phyloP scores from a whole-genome alignment of 2,797 vertebrate genomes.

The Falco rusticolus region DNA sequence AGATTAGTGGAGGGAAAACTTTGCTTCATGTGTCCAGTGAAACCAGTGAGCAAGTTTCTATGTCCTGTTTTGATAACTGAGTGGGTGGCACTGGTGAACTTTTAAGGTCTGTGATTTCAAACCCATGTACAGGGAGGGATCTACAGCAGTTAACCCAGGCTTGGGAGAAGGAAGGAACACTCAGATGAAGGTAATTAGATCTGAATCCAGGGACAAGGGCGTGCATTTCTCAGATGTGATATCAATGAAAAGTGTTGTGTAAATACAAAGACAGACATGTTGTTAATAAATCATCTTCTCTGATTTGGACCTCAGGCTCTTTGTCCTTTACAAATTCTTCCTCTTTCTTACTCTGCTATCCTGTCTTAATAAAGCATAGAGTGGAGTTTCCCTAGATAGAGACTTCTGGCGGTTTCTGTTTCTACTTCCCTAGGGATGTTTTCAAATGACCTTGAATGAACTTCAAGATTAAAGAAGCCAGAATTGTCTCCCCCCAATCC shows the following conservation, averaged over 20 bases:
- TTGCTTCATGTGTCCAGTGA: not conserved
- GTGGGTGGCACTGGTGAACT: not conserved
- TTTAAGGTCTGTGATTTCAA: not conserved
- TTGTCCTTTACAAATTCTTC: not conserved
- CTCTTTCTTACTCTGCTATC: not conserved
- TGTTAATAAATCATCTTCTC: not conserved
- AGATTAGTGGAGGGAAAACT: not conserved
- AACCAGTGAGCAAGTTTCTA: not conserved
- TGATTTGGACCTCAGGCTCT: not conserved
- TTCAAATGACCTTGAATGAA: conserved; percentile 11
- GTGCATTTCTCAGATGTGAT: not conserved
- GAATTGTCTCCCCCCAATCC: not conserved
- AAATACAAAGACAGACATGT: not conserved
- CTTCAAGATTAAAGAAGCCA: conserved; percentile 25
- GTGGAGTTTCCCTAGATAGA: not conserved
- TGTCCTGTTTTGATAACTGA: not conserved
- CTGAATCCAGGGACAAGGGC: not conserved
- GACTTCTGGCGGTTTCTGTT: not conserved
- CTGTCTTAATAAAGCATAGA: not conserved
- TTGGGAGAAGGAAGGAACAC: not conserved
- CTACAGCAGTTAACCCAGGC: not conserved
- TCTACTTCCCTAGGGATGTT: not conserved
- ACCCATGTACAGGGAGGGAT: not conserved
- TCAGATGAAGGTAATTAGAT: not conserved
- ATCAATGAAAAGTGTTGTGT: not conserved